These are phyloP conservation scores for Lycophotia porphyrea DNA, from an alignment of 2,888 invertebrate genomes.

Conservation along the genomic window DNA sequence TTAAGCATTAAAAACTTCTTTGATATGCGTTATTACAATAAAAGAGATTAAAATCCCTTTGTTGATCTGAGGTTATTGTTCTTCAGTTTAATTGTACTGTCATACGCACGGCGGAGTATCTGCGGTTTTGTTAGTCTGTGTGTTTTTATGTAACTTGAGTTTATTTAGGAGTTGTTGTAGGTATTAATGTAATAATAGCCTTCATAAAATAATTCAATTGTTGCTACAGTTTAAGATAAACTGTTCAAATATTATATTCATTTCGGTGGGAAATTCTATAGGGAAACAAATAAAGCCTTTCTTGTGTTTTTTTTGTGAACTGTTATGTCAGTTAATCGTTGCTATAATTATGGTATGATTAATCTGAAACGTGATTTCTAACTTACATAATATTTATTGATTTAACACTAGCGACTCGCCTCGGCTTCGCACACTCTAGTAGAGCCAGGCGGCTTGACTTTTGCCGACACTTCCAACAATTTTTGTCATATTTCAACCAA, in stretches of 20 bases:
- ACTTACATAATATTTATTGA: background rate
- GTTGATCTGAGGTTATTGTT: constrained; percentile 32
- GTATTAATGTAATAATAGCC: background rate
- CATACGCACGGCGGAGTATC: constrained; percentile 6
- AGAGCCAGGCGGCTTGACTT: too few species aligned
- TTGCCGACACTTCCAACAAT: too few species aligned
- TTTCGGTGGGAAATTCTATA: background rate
- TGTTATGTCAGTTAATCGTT: background rate
- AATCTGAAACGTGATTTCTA: background rate
- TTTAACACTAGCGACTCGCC: too few species aligned
- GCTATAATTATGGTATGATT: background rate
- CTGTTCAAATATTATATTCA: background rate
- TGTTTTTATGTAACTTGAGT: constrained; percentile 3
- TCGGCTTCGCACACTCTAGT: too few species aligned
- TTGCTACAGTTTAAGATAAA: background rate
- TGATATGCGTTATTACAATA: constrained; percentile 46
- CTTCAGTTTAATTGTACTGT: constrained; percentile 31
- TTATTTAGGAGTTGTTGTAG: constrained; percentile 1
- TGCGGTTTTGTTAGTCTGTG: background rate
- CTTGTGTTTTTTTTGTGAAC: background rate
- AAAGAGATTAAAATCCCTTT: constrained; percentile 37
- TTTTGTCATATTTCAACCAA: too few species aligned
- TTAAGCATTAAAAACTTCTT: constrained; percentile 39
- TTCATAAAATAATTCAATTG: constrained; percentile 11
- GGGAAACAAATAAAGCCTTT: constrained; percentile 2